phyloP scores from a whole-genome alignment of 2,888 invertebrate species.

The Formica aserva region DNA sequence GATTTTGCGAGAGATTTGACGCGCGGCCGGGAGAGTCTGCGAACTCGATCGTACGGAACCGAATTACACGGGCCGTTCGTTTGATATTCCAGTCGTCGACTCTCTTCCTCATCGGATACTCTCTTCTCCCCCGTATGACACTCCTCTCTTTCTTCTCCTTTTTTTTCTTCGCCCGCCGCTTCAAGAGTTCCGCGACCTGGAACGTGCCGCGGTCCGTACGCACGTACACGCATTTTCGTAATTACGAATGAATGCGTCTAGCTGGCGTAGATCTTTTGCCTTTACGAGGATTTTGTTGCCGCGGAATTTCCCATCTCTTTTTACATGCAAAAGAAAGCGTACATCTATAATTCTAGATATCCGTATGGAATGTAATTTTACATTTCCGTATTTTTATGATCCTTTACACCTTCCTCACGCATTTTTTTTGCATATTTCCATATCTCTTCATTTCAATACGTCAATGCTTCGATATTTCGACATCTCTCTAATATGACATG shows the following conservation, averaged over 20 bases:
- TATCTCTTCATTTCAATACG: neutral
- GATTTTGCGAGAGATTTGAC: slow-evolving; percentile 82
- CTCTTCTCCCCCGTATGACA: neutral
- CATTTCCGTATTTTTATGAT: neutral
- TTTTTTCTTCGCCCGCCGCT: slow-evolving; percentile 14
- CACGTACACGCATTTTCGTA: slow-evolving; percentile 55
- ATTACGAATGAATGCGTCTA: slow-evolving; percentile 22
- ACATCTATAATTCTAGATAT: neutral
- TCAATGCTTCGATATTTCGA: neutral
- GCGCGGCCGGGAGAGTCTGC: slow-evolving; percentile 62
- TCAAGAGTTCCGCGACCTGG: slow-evolving; percentile 58
- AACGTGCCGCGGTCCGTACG: slow-evolving; percentile 56
- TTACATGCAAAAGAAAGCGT: neutral
- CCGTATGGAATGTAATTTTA: neutral
- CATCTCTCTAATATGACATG: neutral
- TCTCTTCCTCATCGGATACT: slow-evolving; percentile 57
- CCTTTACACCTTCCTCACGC: neutral
- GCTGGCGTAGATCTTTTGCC: neutral
- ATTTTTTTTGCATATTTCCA: neutral
- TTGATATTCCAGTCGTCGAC: slow-evolving; percentile 74
- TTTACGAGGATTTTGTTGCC: neutral
- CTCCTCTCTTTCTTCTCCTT: slow-evolving; percentile 35
- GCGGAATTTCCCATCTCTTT: neutral
- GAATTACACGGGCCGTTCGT: slow-evolving; percentile 81
- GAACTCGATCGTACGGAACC: slow-evolving; percentile 80